Evolutionary conservation across 2,797 vertebrate species (phyloP).

Genomic region (Notamacropus eugenii): DNA sequence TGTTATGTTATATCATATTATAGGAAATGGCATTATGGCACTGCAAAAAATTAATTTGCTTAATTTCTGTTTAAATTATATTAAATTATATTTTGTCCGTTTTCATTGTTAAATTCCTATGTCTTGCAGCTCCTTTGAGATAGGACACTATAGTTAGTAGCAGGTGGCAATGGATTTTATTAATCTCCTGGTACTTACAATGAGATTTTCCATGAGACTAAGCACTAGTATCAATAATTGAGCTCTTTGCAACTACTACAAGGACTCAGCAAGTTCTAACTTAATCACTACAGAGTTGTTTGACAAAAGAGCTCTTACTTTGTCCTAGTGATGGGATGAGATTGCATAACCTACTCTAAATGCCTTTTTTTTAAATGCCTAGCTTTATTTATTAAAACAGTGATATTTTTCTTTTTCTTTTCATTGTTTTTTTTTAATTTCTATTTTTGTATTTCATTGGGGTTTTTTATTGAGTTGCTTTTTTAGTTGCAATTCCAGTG

Average conservation of each 20-base stretch:
- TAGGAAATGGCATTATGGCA: neutral
- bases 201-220: neutral
- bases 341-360: neutral
- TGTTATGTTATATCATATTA: neutral
- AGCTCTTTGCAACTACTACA: neutral
- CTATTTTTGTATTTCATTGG: neutral
- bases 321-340: neutral
- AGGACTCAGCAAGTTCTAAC: neutral
- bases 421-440: neutral
- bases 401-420: neutral
- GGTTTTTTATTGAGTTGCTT: neutral
- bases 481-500: neutral
- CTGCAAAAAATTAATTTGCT: neutral
- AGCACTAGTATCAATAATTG: neutral
- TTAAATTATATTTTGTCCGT: neutral
- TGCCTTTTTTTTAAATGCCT: neutral
- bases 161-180: constrained; percentile 4
- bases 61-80: neutral
- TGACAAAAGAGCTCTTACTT: neutral
- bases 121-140: neutral
- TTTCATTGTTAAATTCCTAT: neutral
- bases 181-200: neutral
- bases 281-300: neutral
- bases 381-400: neutral
- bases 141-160: neutral